Percentiles rank a stretch among this genome's conserved stretches.
phyloP scores from a whole-genome alignment of 2,888 invertebrate species.

The Antheraea assamensis region DNA sequence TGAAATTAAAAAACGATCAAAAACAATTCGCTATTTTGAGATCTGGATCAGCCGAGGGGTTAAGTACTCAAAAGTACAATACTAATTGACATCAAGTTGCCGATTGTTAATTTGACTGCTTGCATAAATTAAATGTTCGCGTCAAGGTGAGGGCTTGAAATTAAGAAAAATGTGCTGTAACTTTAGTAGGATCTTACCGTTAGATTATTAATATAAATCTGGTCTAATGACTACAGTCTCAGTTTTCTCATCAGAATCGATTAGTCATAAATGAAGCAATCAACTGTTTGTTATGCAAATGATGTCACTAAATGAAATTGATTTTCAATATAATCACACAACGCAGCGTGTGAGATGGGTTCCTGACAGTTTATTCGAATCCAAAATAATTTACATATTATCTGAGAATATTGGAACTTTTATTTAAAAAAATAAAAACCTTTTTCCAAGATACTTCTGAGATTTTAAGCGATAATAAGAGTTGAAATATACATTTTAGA shows the following conservation, averaged over 20 bases:
- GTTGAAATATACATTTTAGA: not conserved
- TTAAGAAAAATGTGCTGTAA: too few species aligned
- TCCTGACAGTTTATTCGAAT: constrained; percentile 17
- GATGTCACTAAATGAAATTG: constrained; percentile 24
- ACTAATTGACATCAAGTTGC: too few species aligned
- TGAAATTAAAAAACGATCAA: too few species aligned
- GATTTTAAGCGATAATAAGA: not conserved
- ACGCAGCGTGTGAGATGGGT: constrained; percentile 22
- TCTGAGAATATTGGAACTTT: constrained; percentile 8
- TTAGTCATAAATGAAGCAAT: constrained; percentile 16
- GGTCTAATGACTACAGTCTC: not conserved
- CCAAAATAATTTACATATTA: not conserved
- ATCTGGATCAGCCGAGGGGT: too few species aligned
- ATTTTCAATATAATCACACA: constrained; percentile 22
- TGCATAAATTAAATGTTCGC: too few species aligned
- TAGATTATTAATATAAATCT: not conserved
- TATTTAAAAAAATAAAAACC: not conserved
- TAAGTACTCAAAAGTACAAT: too few species aligned
- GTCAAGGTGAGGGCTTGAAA: too few species aligned
- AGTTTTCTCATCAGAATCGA: constrained; percentile 6
- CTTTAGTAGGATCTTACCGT: not conserved
- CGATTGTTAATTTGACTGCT: too few species aligned
- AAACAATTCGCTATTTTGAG: too few species aligned
- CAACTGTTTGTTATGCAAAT: constrained; percentile 22
- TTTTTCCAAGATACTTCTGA: not conserved